Evolutionary conservation across 2,888 invertebrate species (phyloP).

Genomic region (Lasioglossum zephyrum): DNA sequence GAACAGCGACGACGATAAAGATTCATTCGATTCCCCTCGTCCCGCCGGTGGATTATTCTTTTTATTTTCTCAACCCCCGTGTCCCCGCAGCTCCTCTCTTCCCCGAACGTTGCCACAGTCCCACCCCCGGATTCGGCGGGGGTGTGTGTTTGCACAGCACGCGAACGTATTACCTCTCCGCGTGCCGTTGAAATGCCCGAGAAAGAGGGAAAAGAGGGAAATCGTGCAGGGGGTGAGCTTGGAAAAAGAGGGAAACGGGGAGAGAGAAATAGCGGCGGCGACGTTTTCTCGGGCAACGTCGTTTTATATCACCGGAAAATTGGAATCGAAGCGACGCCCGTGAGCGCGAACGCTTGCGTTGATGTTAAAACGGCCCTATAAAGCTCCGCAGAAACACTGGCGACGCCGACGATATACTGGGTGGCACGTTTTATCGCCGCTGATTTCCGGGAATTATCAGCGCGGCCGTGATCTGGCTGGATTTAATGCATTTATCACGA

Average conservation of each 20-base stretch:
- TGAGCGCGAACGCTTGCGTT: conserved; percentile 56
- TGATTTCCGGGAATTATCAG: background rate
- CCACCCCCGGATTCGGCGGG: conserved; percentile 28
- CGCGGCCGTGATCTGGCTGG: too few species aligned
- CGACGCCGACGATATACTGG: conserved; percentile 25
- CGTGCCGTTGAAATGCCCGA: conserved; percentile 36
- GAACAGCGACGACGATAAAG: conserved; percentile 66
- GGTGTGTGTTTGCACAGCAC: conserved; percentile 60
- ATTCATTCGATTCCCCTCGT: conserved; percentile 65
- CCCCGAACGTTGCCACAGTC: background rate
- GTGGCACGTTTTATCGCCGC: background rate
- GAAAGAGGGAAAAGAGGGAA: background rate
- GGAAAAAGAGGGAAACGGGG: background rate
- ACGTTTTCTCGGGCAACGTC: conserved; percentile 63
- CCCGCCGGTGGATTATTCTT: conserved; percentile 51
- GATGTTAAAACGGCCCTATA: conserved; percentile 75
- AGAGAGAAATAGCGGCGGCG: conserved; percentile 15
- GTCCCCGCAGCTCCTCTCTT: background rate
- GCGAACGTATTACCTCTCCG: conserved; percentile 48
- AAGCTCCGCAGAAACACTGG: conserved; percentile 71
- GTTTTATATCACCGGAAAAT: conserved; percentile 79
- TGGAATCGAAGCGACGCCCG: conserved; percentile 75
- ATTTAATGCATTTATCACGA: too few species aligned
- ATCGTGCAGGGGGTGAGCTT: background rate
- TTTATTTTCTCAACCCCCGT: conserved; percentile 47